Base-by-base conservation (phyloP, 2,797 vertebrate genomes). In the Poecilia picta region DNA sequence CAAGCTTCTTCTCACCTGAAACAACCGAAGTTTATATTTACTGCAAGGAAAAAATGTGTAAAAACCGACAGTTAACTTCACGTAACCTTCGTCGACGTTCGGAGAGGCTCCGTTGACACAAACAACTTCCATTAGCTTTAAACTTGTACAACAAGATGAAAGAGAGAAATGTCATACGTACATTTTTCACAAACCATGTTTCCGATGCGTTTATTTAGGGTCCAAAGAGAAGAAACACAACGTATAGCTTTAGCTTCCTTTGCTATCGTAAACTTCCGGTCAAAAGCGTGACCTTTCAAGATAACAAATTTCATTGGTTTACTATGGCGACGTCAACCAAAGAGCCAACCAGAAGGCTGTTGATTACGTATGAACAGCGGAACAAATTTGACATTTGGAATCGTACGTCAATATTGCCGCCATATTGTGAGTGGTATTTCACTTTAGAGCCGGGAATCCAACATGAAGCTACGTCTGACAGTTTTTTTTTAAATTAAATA, bases 1-100 rank as follows among this genome's bases (percentile, higher is more conserved):
- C 98, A 13, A 99, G 96, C 84, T 99, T 99, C 95, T 97, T 99
- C 91, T 99, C 98, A 13, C 98, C 98, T 99, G 76, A 31, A 78
- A 88, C 11, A n/a, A 70, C 0, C 49, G 16, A 25, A 71, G 46
- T n/a, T 39, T 12, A 31, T 2, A 20, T 0, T 1, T 4, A 31
- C 1, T 11, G 25, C 15, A 20, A 41, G 64, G 36, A 39, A 39
- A 43, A 39, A n/a, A 39, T 10, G 0, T 41, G 10, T 7, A 43
- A 76, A 76, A 28, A 45, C 28, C 2, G 25, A 71, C n/a, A 66
- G 51, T 47, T 70, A 80, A 66, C 82, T 79, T 73, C 3, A 55
- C 74, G n/a, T 18, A 15, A 4, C 72, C 59, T 72, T 83, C 10
- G 5, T 62, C 20, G 10, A 39, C 39, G 11, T 20, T 28, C 16